Conservation (phyloP, 2,113 vertebrate genomes). For the Lipotes vexillifer region DNA sequence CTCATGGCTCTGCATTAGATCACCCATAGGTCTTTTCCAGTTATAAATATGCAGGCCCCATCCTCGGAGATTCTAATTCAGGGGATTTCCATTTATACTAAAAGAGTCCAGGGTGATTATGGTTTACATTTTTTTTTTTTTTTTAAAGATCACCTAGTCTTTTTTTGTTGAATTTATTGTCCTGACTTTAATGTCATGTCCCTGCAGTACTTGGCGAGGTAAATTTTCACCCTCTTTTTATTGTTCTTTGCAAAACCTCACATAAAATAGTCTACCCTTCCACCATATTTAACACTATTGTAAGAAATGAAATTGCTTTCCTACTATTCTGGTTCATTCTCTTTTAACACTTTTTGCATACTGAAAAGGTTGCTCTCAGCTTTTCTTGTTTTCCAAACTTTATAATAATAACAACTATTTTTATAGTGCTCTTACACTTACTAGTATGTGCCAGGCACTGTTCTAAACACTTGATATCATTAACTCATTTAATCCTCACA, state of each 20-base stretch:
- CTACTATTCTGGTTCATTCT: neutral
- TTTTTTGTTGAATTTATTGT: neutral
- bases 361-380: neutral
- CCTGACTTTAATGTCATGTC: neutral
- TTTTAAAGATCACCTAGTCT: neutral
- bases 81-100: neutral
- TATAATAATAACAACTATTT: neutral
- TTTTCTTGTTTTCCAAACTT: neutral
- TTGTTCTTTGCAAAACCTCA: neutral
- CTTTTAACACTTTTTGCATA: neutral
- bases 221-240: neutral
- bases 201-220: neutral
- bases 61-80: neutral
- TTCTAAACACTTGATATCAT: neutral
- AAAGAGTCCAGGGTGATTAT: neutral
- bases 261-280: neutral
- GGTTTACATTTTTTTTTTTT: neutral
- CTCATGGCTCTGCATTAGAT: neutral
- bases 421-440: neutral
- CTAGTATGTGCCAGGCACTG: neutral
- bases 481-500: neutral
- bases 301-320: neutral
- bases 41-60: neutral
- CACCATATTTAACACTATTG: neutral
- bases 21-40: neutral